Conservation (phyloP, 2,797 vertebrate species). For the Ispidina lecontei region DNA sequence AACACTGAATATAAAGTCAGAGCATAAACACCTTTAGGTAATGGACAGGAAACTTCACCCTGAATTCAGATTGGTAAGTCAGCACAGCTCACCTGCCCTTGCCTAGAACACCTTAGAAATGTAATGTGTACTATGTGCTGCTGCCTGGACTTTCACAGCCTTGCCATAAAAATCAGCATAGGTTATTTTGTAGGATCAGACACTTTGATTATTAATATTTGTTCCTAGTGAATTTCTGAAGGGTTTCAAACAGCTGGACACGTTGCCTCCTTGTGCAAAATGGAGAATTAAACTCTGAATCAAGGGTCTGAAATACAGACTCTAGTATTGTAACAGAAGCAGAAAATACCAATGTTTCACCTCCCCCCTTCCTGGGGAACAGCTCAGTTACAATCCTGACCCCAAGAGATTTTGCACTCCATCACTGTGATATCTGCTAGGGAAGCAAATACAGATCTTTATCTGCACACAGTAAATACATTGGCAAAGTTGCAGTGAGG, state of each 20-base stretch:
- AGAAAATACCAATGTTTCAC: neutral
- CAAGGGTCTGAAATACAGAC: neutral
- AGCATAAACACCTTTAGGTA: neutral
- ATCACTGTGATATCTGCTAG: slow-evolving; percentile 41
- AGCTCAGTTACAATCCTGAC: slow-evolving; percentile 5
- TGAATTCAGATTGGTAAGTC: neutral
- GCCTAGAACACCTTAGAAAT: neutral
- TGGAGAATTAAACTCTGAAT: neutral
- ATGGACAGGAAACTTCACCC: neutral
- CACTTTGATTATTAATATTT: neutral
- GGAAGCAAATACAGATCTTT: slow-evolving; percentile 40
- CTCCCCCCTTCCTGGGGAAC: neutral
- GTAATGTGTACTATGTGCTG: neutral
- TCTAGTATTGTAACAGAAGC: neutral
- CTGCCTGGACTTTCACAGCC: neutral
- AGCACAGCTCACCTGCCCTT: neutral
- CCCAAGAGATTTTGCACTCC: slow-evolving; percentile 26
- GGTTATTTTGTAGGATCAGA: neutral
- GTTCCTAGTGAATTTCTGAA: neutral
- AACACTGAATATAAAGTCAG: neutral
- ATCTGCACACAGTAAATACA: neutral
- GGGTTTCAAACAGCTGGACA: neutral
- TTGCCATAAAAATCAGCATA: neutral
- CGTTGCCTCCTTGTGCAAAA: neutral
- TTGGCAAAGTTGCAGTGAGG: neutral